Conservation (phyloP, 2,113 vertebrate genomes). For the Oncorhynchus nerka region DNA sequence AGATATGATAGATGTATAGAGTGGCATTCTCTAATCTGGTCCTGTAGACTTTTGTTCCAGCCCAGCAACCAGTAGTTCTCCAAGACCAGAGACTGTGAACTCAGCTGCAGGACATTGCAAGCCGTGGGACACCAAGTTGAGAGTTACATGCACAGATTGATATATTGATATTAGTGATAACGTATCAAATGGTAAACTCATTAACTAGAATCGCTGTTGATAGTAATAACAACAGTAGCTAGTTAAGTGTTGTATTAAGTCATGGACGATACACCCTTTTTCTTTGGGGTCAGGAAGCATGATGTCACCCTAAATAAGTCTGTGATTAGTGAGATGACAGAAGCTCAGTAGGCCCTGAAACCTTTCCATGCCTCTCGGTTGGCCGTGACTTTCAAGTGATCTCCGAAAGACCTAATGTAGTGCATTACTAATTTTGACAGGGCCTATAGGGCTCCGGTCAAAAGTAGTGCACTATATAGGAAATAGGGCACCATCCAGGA, state of each 20-base stretch:
- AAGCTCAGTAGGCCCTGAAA: not conserved
- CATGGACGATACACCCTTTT: not conserved
- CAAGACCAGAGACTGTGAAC: no score
- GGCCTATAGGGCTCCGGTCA: no score
- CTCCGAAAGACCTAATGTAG: not conserved
- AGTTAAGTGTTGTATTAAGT: not conserved
- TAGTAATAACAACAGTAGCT: not conserved
- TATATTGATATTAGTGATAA: not conserved
- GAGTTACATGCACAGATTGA: no score
- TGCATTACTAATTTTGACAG: no score
- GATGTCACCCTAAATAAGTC: not conserved
- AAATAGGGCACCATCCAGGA: no score
- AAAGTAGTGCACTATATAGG: no score
- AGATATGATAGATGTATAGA: no score
- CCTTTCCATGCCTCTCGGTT: not conserved
- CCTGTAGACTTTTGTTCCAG: no score
- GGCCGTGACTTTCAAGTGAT: not conserved
- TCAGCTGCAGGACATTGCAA: no score
- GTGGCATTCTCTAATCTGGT: no score
- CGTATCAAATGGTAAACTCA: not conserved
- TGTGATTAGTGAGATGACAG: constrained; percentile 9
- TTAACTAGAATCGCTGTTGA: not conserved
- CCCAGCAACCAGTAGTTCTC: no score
- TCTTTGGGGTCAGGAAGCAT: not conserved
- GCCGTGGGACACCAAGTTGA: no score